These are phyloP conservation scores for Crocallis elinguaria DNA, from an alignment of 2,888 invertebrate genomes.

Conservation along the genomic window DNA sequence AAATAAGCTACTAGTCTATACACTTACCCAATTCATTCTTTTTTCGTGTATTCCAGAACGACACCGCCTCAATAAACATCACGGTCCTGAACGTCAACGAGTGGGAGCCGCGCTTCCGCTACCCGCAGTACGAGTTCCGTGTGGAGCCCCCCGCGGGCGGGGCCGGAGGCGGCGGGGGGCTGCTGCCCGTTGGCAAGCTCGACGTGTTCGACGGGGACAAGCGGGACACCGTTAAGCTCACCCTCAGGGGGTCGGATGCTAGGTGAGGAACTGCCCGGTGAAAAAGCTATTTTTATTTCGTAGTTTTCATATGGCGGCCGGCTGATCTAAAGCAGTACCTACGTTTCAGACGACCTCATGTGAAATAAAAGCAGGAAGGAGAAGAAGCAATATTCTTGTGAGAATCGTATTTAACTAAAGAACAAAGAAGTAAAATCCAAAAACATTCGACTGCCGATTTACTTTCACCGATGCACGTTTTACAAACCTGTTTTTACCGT, in stretches of 20 bases:
- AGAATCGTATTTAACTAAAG: too few relatives aligned
- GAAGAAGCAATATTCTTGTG: too few relatives aligned
- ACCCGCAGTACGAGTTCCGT: conserved; percentile 94
- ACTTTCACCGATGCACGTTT: too few relatives aligned
- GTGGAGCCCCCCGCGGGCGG: conserved; percentile 52
- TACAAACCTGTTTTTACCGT: too few relatives aligned
- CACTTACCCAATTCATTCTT: neutral
- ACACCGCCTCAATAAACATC: conserved; percentile 92
- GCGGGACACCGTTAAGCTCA: conserved; percentile 89
- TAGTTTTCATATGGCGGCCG: too few relatives aligned
- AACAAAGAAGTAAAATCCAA: too few relatives aligned
- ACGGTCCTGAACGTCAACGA: conserved; percentile 95
- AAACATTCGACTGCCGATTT: too few relatives aligned
- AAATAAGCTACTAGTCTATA: too few relatives aligned
- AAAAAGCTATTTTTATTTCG: neutral
- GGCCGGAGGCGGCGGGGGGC: conserved; percentile 51
- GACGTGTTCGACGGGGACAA: conserved; percentile 95
- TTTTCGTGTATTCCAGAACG: conserved; percentile 86
- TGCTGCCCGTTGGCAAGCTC: conserved; percentile 86
- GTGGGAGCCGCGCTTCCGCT: conserved; percentile 96
- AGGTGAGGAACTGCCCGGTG: conserved; percentile 62
- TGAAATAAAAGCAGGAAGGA: too few relatives aligned
- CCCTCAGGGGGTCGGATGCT: conserved; percentile 88
- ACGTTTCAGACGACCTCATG: too few relatives aligned
- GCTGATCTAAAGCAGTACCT: too few relatives aligned